Base-by-base conservation (phyloP, 2,797 vertebrate genomes). In the Furcifer pardalis region DNA sequence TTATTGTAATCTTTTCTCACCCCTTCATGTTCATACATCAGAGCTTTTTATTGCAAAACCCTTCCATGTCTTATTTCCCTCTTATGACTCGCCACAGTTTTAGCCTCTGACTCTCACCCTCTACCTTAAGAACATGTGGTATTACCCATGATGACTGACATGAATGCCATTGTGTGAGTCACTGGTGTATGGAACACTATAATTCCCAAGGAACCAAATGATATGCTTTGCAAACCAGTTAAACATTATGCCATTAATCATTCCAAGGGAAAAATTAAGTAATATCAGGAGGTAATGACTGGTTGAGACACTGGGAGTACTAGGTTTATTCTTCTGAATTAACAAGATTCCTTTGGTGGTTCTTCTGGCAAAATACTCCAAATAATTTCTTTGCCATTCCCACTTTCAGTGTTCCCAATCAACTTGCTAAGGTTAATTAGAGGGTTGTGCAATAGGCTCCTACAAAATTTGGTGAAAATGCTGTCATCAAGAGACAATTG, bases 201-300 rank as follows among this genome's bases (percentile, higher is more conserved):
- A 63, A 82, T 86, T 86, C 65, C 84, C 84, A 81, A 77, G 71
- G 32, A 82, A 77, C n/a, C 30, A 86, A 62, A 69, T 82, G 35
- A 71, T 82, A 71, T 72, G 52, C 32, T 77, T 86, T 69, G 52
- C 74, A 62, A 69, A 71, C 79, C 42, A 77, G 42, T 82, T 77
- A 63, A 27, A 82, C 32, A 56, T n/a, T n/a, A 82, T 72, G 52
- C 42, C 59, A 63, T 82, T 82, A 86, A 86, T 71, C 74, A 71
- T 77, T 86, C 13, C n/a, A n/a, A 56, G 65, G 25, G 56, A 3
- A 10, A 13, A 17, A 62, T 21, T 21, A n/a, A 56, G 63, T 71
- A 71, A 86, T 82, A 77, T 62, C 63, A 15, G 35, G 52, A 35
- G 25, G 69, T 69, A 66, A 77, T 77, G 42, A 81, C 66, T 77